These are phyloP conservation scores for Athene noctua DNA, from an alignment of 2,113 vertebrate species.

Conservation along the genomic window DNA sequence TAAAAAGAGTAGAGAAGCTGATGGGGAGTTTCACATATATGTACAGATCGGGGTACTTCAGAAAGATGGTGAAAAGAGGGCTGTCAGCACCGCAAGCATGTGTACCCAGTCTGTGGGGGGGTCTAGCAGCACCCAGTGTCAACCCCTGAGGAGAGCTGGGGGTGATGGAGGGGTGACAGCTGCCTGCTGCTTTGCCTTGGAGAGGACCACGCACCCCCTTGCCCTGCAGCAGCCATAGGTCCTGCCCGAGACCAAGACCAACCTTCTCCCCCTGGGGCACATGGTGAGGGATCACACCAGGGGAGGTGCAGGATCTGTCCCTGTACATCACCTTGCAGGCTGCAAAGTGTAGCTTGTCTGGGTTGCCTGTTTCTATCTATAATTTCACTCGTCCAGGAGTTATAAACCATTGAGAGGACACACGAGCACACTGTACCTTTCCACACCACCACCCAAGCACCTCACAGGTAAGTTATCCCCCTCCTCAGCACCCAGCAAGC, in stretches of 20 bases:
- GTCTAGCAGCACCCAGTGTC: neutral
- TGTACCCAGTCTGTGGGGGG: accelerated
- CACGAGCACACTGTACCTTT: neutral
- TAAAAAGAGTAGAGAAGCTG: constrained; percentile 32
- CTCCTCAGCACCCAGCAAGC: neutral
- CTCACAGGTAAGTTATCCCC: accelerated
- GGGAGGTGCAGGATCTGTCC: neutral
- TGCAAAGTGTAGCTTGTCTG: neutral
- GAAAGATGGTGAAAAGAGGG: neutral
- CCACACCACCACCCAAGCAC: neutral
- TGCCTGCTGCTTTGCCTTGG: neutral
- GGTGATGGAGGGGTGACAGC: neutral
- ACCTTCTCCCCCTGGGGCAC: neutral
- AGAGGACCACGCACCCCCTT: neutral
- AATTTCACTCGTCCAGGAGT: neutral
- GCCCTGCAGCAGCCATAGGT: neutral
- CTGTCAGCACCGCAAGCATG: neutral
- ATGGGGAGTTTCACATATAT: neutral
- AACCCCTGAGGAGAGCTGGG: neutral
- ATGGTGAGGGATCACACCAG: neutral
- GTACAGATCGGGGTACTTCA: neutral
- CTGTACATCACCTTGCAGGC: neutral
- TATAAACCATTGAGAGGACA: neutral
- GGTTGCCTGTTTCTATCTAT: neutral
- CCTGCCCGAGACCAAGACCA: neutral